phyloP scores from a whole-genome alignment of 2,113 vertebrate genomes.

The Oceanodroma tethys region DNA sequence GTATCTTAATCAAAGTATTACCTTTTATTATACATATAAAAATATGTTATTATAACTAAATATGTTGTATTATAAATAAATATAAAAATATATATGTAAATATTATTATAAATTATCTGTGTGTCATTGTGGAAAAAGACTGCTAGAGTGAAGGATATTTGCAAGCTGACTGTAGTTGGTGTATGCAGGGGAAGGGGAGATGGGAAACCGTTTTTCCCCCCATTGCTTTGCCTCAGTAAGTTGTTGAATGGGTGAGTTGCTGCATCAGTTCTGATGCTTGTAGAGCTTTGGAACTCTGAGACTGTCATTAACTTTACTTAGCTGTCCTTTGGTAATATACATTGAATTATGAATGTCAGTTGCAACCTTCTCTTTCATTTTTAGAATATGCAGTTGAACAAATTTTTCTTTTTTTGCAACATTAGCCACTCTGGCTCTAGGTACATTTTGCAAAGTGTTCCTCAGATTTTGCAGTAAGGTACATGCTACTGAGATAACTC shows the following conservation, averaged over 20 bases:
- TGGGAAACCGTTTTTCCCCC: neutral
- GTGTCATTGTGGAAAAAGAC: neutral
- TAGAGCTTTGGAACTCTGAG: neutral
- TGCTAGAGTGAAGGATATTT: neutral
- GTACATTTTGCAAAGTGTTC: neutral
- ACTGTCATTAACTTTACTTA: neutral
- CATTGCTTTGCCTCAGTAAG: neutral
- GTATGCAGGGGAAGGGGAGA: neutral
- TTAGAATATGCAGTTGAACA: neutral
- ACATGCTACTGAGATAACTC: neutral
- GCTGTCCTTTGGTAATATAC: neutral
- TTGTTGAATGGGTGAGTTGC: neutral
- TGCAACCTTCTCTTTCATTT: neutral
- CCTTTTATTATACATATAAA: neutral
- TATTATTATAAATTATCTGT: neutral
- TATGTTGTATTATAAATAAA: neutral
- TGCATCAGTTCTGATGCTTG: neutral
- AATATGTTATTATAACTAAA: neutral
- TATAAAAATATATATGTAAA: neutral
- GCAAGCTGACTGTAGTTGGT: neutral
- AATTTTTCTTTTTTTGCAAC: neutral
- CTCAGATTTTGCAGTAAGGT: neutral
- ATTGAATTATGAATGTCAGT: neutral
- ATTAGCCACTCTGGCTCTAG: neutral
- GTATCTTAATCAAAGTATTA: neutral